Percentiles rank a stretch among this genome's conserved stretches.
Evolutionary conservation across 2,888 invertebrate species (phyloP).

Genomic region (Hedychridium roseum): DNA sequence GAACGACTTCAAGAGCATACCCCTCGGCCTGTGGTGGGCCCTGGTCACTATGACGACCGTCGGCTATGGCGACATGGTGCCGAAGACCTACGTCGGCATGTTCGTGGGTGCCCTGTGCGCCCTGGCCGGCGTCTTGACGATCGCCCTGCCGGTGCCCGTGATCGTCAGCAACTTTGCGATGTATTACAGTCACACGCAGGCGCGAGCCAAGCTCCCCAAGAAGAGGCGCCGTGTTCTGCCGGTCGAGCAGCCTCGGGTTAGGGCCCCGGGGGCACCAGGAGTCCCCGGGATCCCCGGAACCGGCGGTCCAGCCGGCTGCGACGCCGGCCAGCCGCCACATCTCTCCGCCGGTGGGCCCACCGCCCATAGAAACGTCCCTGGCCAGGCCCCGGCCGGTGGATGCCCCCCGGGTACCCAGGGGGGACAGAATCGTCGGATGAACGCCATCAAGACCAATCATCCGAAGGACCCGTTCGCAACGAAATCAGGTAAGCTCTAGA

Average conservation of each 20-base stretch:
- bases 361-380: slow-evolving; percentile 21
- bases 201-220: slow-evolving; percentile 98
- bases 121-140: slow-evolving; percentile 96
- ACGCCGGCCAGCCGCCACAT: no score
- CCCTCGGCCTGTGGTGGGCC: slow-evolving; percentile 98
- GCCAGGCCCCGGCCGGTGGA: slow-evolving; percentile 11
- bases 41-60: slow-evolving; percentile 99
- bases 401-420: slow-evolving; percentile 57
- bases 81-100: slow-evolving; percentile 98
- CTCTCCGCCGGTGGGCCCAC: slow-evolving; percentile 23
- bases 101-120: slow-evolving; percentile 98
- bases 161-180: slow-evolving; percentile 99
- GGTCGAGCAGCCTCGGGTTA: slow-evolving; percentile 81
- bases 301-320: slow-evolving; percentile 45
- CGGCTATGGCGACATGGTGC: slow-evolving; percentile 98
- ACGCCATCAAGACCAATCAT: slow-evolving; percentile 87
- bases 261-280: slow-evolving; percentile 64
- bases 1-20: slow-evolving; percentile 98
- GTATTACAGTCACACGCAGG: slow-evolving; percentile 95
- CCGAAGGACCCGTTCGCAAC: slow-evolving; percentile 82
- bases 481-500: slow-evolving; percentile 75
- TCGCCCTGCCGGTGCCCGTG: slow-evolving; percentile 98
- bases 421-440: slow-evolving; percentile 79
- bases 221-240: slow-evolving; percentile 96
- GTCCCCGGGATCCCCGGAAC: slow-evolving; percentile 59